Percentiles rank a stretch among this genome's conserved stretches.
Conservation (phyloP, 2,888 invertebrate genomes). For the Agelastica alni region DNA sequence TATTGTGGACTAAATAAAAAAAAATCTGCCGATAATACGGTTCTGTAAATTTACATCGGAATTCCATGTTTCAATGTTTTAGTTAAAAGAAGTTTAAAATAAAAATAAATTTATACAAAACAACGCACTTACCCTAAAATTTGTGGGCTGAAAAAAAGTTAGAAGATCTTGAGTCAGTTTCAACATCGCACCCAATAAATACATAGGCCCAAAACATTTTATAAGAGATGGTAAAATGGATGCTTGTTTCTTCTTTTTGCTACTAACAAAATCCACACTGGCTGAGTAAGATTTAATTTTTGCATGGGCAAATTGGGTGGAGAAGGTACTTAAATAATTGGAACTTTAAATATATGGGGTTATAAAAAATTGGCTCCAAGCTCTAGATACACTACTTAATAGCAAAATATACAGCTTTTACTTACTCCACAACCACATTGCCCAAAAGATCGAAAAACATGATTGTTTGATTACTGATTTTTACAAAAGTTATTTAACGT, state of each 20-base stretch:
- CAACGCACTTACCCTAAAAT: constrained; percentile 79
- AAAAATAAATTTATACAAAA: no score
- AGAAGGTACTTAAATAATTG: constrained; percentile 18
- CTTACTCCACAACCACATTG: neutral
- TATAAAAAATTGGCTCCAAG: constrained; percentile 3
- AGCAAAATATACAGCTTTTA: neutral
- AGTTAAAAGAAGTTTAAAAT: no score
- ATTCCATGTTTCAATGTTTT: no score
- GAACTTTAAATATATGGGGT: neutral
- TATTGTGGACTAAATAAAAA: no score
- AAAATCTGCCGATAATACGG: no score
- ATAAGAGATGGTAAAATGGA: constrained; percentile 84
- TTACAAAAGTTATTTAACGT: no score
- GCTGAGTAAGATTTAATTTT: constrained; percentile 71
- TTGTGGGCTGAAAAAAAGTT: constrained; percentile 86
- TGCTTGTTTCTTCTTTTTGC: constrained; percentile 70
- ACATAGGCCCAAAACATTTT: constrained; percentile 85
- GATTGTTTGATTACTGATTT: no score
- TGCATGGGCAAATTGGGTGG: constrained; percentile 59
- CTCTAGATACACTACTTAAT: constrained; percentile 14
- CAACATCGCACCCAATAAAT: constrained; percentile 81
- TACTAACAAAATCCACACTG: constrained; percentile 74
- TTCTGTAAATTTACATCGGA: no score
- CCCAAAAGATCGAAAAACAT: neutral
- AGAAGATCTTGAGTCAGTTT: constrained; percentile 83